Percentiles rank a stretch among this genome's conserved stretches.
phyloP scores from a whole-genome alignment of 2,113 vertebrate genomes.

The Gadus macrocephalus region DNA sequence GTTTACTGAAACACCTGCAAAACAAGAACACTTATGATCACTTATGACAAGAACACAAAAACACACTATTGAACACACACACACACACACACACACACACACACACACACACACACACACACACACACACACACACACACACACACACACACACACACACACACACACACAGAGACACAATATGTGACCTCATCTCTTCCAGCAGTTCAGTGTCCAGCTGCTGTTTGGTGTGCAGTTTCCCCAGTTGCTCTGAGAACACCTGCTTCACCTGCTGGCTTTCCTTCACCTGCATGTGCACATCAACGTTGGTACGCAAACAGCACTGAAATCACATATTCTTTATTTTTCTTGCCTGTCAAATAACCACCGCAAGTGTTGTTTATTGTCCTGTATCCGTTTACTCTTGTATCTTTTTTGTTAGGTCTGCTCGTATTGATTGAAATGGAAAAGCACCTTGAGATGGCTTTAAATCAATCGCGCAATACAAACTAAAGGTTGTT shows the following conservation, averaged over 20 bases:
- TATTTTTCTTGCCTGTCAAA: no score
- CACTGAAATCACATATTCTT: no score
- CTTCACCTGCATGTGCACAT: conserved; percentile 69
- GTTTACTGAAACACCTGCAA: conserved; percentile 86
- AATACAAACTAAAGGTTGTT: no score
- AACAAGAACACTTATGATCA: conserved; percentile 15
- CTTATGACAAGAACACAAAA: no score
- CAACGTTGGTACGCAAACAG: no score
- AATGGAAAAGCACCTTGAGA: no score
- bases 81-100: background rate
- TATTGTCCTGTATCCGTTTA: no score
- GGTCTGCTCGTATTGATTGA: no score
- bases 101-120: background rate
- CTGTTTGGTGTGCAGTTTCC: conserved; percentile 79
- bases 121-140: background rate
- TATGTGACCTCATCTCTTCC: conserved; percentile 83
- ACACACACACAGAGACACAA: background rate
- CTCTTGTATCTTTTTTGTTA: no score
- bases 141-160: background rate
- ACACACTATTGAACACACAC: background rate
- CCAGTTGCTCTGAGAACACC: conserved; percentile 81
- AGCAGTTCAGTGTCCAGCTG: conserved; percentile 82
- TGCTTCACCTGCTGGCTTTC: conserved; percentile 84
- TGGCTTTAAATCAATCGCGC: no score
- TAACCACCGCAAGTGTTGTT: no score